Conservation (phyloP, 2,797 vertebrate genomes). For the Pipistrellus kuhlii region DNA sequence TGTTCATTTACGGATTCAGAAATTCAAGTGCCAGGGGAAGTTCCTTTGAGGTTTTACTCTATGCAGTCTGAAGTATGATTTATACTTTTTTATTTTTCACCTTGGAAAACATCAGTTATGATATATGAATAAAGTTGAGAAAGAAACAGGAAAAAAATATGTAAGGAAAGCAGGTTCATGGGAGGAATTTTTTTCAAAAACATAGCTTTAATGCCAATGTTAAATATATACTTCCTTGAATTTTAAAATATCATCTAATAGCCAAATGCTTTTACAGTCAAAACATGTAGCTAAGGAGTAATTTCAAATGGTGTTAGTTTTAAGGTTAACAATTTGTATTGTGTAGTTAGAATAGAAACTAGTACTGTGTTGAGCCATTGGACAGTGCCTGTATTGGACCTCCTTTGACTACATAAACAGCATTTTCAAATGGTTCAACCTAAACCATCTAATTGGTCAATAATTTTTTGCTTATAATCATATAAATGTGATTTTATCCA, state of each 20-base stretch:
- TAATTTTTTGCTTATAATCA: constrained; percentile 13
- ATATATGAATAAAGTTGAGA: not conserved
- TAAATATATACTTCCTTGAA: constrained; percentile 13
- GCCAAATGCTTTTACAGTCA: not conserved
- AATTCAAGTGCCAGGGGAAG: constrained; percentile 8
- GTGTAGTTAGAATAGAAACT: not conserved
- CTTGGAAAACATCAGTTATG: constrained; percentile 18
- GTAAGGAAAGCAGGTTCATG: not conserved
- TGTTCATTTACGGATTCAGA: constrained; percentile 21
- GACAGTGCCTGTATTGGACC: not conserved
- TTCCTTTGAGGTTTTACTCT: not conserved
- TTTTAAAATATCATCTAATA: constrained; percentile 32
- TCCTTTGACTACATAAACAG: not conserved
- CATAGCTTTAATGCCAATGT: constrained; percentile 5
- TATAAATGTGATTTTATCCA: constrained; percentile 3
- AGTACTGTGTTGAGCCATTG: not conserved
- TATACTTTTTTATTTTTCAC: not conserved
- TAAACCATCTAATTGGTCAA: not conserved
- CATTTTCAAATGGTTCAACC: not conserved
- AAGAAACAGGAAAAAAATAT: constrained; percentile 6
- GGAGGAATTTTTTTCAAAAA: not conserved
- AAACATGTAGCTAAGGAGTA: not conserved
- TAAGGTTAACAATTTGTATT: not conserved
- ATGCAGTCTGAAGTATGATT: not conserved
- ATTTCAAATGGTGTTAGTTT: not conserved